Percentiles rank a stretch among this genome's conserved stretches.
phyloP scores from a whole-genome alignment of 2,113 vertebrate genomes.

The Entosphenus tridentatus region DNA sequence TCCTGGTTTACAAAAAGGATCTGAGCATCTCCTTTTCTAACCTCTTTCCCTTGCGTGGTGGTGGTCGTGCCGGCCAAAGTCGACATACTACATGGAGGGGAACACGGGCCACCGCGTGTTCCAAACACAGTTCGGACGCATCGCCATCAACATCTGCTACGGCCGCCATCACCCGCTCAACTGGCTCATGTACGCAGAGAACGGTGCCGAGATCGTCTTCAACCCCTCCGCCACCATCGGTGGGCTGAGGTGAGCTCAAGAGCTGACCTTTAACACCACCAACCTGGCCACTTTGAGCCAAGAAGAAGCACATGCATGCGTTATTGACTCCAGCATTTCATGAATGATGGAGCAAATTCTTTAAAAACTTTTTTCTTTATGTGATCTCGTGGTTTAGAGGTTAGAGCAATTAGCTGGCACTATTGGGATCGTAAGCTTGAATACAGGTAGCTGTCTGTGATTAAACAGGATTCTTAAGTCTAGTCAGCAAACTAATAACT shows the following conservation, averaged over 20 bases:
- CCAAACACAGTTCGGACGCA: slow-evolving; percentile 61
- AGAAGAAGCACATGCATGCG: no score
- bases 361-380: slow-evolving; percentile 8
- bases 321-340: no score
- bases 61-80: slow-evolving; percentile 21
- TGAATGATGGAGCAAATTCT: no score
- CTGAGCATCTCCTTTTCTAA: no score
- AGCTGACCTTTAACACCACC: neutral
- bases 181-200: slow-evolving; percentile 77
- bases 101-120: slow-evolving; percentile 65
- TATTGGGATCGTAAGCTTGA: neutral
- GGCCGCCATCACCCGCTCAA: slow-evolving; percentile 89
- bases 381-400: slow-evolving; percentile 15
- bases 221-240: slow-evolving; percentile 84
- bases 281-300: neutral
- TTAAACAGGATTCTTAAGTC: no score
- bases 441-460: no score
- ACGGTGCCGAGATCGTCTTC: slow-evolving; percentile 89
- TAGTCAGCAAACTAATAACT: no score
- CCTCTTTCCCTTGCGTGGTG: no score
- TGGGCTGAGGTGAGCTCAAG: slow-evolving; percentile 37
- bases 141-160: slow-evolving; percentile 84
- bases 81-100: slow-evolving; percentile 85
- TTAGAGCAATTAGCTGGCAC: neutral
- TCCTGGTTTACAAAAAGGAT: no score